phyloP scores from a whole-genome alignment of 2,888 invertebrate species.

The Macrosoma leucophasiata region DNA sequence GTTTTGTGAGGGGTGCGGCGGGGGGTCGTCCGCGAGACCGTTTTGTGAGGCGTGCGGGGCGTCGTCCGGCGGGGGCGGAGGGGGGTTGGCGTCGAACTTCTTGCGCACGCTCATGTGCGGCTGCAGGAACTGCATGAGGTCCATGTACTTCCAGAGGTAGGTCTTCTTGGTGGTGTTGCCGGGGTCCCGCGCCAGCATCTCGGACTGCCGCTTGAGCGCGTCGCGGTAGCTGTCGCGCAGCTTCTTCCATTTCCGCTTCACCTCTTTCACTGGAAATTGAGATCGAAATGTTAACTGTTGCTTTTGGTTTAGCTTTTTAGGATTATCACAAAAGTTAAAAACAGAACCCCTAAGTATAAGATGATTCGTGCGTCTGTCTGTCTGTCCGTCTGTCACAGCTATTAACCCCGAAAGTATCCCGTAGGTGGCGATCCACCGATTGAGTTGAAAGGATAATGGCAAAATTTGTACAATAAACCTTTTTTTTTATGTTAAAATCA shows the following conservation, averaged over 20 bases:
- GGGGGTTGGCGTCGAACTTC: conserved; percentile 40
- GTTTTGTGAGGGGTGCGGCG: conserved; percentile 28
- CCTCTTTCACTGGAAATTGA: conserved; percentile 62
- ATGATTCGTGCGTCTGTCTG: too few relatives aligned
- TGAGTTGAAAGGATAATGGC: too few relatives aligned
- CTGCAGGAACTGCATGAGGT: conserved; percentile 63
- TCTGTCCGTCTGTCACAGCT: too few relatives aligned
- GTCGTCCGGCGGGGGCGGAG: conserved; percentile 22
- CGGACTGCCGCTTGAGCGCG: conserved; percentile 61
- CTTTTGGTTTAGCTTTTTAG: too few relatives aligned
- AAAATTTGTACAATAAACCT: too few relatives aligned
- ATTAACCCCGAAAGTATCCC: too few relatives aligned
- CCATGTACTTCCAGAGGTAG: conserved; percentile 65
- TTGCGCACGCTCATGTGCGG: conserved; percentile 64
- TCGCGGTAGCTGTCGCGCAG: conserved; percentile 67
- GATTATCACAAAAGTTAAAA: too few relatives aligned
- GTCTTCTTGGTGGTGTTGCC: conserved; percentile 37
- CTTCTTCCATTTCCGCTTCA: conserved; percentile 66
- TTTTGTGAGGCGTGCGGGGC: conserved; percentile 14
- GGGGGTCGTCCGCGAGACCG: conserved; percentile 12
- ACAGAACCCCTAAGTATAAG: too few relatives aligned
- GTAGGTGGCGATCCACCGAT: too few relatives aligned
- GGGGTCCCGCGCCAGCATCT: conserved; percentile 49
- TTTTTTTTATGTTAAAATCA: too few relatives aligned
- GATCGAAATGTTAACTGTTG: too few relatives aligned